Evolutionary conservation across 2,888 invertebrate genomes (phyloP), one percentile per base, ranked within the genome.

Genomic region (Spilarctia lutea): DNA sequence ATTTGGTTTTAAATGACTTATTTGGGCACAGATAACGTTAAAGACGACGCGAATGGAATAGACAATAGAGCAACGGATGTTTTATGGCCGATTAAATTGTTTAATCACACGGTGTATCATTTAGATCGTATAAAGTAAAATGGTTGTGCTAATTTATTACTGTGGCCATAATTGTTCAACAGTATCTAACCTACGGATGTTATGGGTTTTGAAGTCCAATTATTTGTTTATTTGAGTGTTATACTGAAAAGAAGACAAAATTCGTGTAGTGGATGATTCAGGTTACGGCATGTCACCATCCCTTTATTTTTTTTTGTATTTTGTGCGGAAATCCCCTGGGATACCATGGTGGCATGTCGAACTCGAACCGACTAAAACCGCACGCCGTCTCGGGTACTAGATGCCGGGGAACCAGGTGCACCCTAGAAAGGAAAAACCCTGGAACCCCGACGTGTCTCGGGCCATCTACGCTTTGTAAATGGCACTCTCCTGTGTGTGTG

Each of bases 21-120:
- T 81, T 85, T 80, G 82, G 81, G 83, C 76, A 80, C 79, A 83
- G 86, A 89, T 89, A 87, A 79, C 81, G 82, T 82, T 85, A 82
- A 81, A 80, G 52, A 11, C 48, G 3, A 27, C 71, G 76, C 73
- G 82, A 68, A 18, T 35, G 67, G 82, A 75, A 84, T 84, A 72
- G 75, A n/a, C 68, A 84, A 84, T 79, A 74, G 71, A 68, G 16
- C 66, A 77, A 81, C 75, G 66, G 63, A 42, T 16, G 60, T 82
- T 81, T 79, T 81, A 72, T 75, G 63, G 67, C 13, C 76, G 16
- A 71, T 76, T 68, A 70, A 60, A 60, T 30, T 30, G 24, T 65
- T 60, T 72, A 63, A 60, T 72, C 70, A 35, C 65, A 69, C n/a
- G 33, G 68, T 48, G 24, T 48, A 48, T 24, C 10, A 48, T 48